Conservation (phyloP, 2,797 vertebrate genomes). For the Tarsius wallacei region DNA sequence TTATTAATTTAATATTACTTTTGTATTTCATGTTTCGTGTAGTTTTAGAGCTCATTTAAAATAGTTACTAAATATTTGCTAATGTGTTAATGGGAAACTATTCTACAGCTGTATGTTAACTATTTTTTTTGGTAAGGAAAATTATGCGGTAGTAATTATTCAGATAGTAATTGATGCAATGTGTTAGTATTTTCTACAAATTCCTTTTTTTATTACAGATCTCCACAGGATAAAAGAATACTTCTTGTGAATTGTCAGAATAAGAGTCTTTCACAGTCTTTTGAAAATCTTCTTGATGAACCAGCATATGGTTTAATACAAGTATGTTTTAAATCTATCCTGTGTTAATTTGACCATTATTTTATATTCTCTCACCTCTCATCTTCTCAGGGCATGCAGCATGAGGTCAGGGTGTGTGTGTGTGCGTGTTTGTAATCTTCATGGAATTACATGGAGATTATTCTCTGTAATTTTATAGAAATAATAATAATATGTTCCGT, state of each 20-base stretch:
- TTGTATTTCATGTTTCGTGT: constrained; percentile 56
- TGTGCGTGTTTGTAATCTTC: neutral
- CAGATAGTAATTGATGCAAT: neutral
- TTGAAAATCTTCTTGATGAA: constrained; percentile 98
- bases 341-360: constrained; percentile 57
- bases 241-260: constrained; percentile 94
- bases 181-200: constrained; percentile 71
- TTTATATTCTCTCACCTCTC: constrained; percentile 12
- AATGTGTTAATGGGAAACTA: constrained; percentile 28
- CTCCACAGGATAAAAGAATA: constrained; percentile 92
- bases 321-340: constrained; percentile 90
- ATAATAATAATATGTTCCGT: neutral
- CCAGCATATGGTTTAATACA: constrained; percentile 94
- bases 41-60: constrained; percentile 51
- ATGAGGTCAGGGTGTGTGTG: neutral
- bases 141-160: constrained; percentile 62
- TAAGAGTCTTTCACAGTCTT: constrained; percentile 97
- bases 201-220: constrained; percentile 88
- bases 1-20: constrained; percentile 43
- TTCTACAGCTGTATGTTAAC: neutral
- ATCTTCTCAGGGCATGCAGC: neutral
- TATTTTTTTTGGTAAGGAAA: neutral
- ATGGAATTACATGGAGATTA: neutral
- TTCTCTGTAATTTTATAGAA: constrained; percentile 51
- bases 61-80: constrained; percentile 61